Evolutionary conservation across 2,797 vertebrate genomes (phyloP).

Genomic region (Clarias laeviceps): DNA sequence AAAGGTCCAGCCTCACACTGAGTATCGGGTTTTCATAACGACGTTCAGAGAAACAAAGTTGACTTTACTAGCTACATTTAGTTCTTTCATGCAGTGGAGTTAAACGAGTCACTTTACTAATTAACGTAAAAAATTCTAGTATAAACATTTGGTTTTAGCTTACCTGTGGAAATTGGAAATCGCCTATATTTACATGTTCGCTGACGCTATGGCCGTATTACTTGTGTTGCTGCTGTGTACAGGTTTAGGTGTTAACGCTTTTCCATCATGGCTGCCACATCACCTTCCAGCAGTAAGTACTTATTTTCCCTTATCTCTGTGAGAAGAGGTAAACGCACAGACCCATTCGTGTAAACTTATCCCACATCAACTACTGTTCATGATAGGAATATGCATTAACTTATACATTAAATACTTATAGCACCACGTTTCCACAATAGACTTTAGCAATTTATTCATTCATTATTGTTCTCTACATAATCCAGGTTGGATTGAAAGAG

Average conservation of each 20-base stretch:
- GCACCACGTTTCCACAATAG: neutral
- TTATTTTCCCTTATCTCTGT: neutral
- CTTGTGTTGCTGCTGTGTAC: slow-evolving; percentile 11
- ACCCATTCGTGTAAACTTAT: neutral
- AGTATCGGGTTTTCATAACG: neutral
- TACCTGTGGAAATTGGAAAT: neutral
- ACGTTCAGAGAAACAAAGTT: neutral
- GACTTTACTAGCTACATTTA: neutral
- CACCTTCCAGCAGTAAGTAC: slow-evolving; percentile 27
- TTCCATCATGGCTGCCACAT: slow-evolving; percentile 27
- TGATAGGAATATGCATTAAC: neutral
- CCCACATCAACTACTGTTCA: no score
- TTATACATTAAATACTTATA: neutral
- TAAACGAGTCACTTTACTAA: neutral
- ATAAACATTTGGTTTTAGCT: neutral
- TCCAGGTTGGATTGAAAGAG: neutral
- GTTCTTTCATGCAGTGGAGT: neutral
- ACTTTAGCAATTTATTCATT: neutral
- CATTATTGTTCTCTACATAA: neutral
- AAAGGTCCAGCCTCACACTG: neutral
- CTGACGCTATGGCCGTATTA: neutral
- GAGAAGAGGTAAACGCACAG: neutral
- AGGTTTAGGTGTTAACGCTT: neutral
- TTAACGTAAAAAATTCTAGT: neutral
- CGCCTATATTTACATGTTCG: neutral